Percentiles rank a stretch among this genome's conserved stretches.
phyloP scores from a whole-genome alignment of 1,140 invertebrate species.

The Gryllus bimaculatus region DNA sequence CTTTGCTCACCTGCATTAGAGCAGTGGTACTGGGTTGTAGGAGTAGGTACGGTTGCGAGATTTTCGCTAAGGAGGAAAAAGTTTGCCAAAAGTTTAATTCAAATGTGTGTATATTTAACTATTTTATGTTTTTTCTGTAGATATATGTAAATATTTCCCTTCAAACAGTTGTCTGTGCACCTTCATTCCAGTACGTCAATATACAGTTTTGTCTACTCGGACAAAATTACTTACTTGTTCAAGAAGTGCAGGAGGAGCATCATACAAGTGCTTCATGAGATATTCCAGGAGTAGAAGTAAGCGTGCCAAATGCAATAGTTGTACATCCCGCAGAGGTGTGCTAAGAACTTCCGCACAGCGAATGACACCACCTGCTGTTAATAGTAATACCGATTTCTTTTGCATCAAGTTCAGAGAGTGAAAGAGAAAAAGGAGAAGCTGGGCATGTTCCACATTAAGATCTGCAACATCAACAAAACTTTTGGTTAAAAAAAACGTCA shows the following conservation, averaged over 20 bases:
- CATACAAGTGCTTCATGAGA: constrained; percentile 89
- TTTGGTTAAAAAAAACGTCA: too few relatives aligned
- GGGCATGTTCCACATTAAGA: constrained; percentile 92
- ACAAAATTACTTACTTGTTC: constrained; percentile 51
- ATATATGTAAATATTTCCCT: too few relatives aligned
- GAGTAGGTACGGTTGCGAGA: too few relatives aligned
- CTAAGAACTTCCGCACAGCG: constrained; percentile 51
- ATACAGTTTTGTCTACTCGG: too few relatives aligned
- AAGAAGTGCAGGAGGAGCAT: constrained; percentile 63
- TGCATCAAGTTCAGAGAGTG: constrained; percentile 92
- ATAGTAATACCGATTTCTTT: constrained; percentile 85
- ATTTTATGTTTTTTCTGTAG: too few relatives aligned
- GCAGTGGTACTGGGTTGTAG: too few relatives aligned
- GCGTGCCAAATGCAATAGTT: constrained; percentile 72
- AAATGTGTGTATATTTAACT: too few relatives aligned
- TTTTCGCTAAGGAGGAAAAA: too few relatives aligned
- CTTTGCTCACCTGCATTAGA: too few relatives aligned
- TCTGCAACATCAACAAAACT: constrained; percentile 42
- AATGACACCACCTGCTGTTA: constrained; percentile 59
- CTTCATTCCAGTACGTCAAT: too few relatives aligned
- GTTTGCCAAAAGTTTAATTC: too few relatives aligned
- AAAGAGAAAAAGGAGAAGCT: constrained; percentile 85
- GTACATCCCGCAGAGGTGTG: constrained; percentile 45
- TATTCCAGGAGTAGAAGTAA: constrained; percentile 88
- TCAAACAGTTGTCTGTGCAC: too few relatives aligned